Conservation (phyloP, 2,888 invertebrate genomes). For the Plagiodera versicolora region DNA sequence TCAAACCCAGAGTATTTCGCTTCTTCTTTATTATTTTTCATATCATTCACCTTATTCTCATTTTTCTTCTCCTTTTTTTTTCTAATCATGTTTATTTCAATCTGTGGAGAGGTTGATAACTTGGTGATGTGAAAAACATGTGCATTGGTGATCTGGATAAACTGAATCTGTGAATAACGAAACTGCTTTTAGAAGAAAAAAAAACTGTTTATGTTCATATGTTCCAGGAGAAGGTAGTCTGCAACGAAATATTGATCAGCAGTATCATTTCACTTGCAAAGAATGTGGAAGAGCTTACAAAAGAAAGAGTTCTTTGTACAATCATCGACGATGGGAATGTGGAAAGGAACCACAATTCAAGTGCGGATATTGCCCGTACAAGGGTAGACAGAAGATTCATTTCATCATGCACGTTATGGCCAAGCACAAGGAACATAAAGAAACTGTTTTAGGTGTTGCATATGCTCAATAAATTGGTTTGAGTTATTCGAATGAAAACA, state of each 20-base stretch:
- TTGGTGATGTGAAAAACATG: no score
- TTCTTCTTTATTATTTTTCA: no score
- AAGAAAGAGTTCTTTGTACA: slow-evolving; percentile 42
- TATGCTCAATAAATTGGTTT: slow-evolving; percentile 38
- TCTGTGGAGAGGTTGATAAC: no score
- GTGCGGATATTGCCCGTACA: slow-evolving; percentile 46
- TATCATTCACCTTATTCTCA: no score
- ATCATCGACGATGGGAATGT: slow-evolving; percentile 43
- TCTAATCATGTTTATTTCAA: no score
- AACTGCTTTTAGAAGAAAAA: no score
- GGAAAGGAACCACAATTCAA: slow-evolving; percentile 42
- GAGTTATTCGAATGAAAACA: no score
- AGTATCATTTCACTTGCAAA: slow-evolving; percentile 37
- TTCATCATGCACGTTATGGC: slow-evolving; percentile 51
- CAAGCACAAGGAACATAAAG: slow-evolving; percentile 50
- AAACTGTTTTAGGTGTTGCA: slow-evolving; percentile 41
- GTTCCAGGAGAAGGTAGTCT: slow-evolving; percentile 22
- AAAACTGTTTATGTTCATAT: background rate
- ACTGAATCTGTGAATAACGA: no score
- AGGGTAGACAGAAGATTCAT: slow-evolving; percentile 50
- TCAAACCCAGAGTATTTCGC: no score
- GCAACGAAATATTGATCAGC: slow-evolving; percentile 30
- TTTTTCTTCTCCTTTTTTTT: no score
- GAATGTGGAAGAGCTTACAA: slow-evolving; percentile 42
- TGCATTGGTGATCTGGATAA: no score